Percentiles rank a stretch among this genome's conserved stretches.
Evolutionary conservation across 2,797 vertebrate genomes (phyloP).

Genomic region (Malacoraja senta): DNA sequence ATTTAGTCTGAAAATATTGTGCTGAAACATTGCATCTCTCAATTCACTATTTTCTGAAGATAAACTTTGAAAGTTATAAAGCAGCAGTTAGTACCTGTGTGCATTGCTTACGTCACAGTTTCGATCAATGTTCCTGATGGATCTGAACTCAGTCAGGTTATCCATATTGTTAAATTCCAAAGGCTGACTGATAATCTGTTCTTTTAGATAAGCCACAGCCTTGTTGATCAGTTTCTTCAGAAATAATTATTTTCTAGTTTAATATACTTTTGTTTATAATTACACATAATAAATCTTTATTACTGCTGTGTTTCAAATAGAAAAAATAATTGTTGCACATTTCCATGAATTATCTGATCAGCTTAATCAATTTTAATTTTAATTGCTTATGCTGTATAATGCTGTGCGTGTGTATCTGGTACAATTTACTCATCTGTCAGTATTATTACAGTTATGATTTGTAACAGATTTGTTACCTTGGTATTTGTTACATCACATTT

Average conservation of each 20-base stretch:
- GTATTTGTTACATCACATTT: not conserved
- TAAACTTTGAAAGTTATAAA: not conserved
- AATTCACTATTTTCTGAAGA: not conserved
- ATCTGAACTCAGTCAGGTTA: not conserved
- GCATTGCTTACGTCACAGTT: not conserved
- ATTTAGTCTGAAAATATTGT: slow-evolving; percentile 2
- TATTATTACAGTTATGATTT: slow-evolving; percentile 5
- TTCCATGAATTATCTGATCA: not conserved
- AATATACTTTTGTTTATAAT: slow-evolving; percentile 1
- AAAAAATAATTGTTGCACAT: not conserved
- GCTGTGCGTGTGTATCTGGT: not conserved
- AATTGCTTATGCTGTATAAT: not conserved
- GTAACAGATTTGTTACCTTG: not conserved
- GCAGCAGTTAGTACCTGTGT: not conserved
- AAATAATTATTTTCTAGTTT: not conserved
- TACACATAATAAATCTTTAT: not conserved
- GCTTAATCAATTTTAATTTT: not conserved
- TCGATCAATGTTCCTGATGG: not conserved
- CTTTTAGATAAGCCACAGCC: not conserved
- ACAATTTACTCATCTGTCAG: not conserved
- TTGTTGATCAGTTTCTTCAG: not conserved
- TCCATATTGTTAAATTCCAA: not conserved
- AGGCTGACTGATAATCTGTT: not conserved
- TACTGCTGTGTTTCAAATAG: not conserved
- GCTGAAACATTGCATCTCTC: not conserved